Percentiles rank a stretch among this genome's conserved stretches.
These are phyloP conservation scores for Leptogaster cylindrica DNA, from an alignment of 2,888 invertebrate species.

Conservation along the genomic window DNA sequence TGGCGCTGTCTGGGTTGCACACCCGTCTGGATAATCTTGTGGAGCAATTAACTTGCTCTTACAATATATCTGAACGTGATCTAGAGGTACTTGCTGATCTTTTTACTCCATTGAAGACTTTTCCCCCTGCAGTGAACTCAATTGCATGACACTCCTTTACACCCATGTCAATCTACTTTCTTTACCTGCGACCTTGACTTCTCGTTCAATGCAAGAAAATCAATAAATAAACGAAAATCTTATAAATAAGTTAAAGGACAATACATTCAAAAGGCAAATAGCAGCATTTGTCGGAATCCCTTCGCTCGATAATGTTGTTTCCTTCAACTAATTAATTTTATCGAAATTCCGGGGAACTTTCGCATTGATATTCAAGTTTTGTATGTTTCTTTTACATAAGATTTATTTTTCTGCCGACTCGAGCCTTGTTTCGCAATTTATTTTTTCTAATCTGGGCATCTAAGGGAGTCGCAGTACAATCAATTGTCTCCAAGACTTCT, in stretches of 20 bases:
- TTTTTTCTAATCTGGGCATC: neutral
- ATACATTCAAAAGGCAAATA: too few species aligned
- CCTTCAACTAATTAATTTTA: conserved; percentile 15
- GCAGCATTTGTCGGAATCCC: too few species aligned
- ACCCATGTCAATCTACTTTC: neutral
- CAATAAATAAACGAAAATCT: neutral
- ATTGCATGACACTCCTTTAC: neutral
- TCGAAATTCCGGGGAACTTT: neutral
- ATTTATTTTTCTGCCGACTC: neutral
- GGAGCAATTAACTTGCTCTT: conserved; percentile 74
- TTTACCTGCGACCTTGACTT: neutral
- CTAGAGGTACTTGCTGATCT: conserved; percentile 66
- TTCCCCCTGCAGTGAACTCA: neutral
- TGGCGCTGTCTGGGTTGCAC: conserved; percentile 72
- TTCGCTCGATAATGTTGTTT: neutral
- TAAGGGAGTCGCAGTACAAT: conserved; percentile 14
- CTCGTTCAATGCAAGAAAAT: neutral
- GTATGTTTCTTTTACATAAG: conserved; percentile 9
- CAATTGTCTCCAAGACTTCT: conserved; percentile 17
- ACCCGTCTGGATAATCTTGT: conserved; percentile 74
- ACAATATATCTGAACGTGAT: conserved; percentile 77
- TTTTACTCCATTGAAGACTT: neutral
- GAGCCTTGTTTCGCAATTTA: conserved; percentile 3
- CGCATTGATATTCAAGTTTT: conserved; percentile 6
- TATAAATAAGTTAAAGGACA: too few species aligned